phyloP scores from a whole-genome alignment of 2,113 vertebrate species.

The Carassius carassius region DNA sequence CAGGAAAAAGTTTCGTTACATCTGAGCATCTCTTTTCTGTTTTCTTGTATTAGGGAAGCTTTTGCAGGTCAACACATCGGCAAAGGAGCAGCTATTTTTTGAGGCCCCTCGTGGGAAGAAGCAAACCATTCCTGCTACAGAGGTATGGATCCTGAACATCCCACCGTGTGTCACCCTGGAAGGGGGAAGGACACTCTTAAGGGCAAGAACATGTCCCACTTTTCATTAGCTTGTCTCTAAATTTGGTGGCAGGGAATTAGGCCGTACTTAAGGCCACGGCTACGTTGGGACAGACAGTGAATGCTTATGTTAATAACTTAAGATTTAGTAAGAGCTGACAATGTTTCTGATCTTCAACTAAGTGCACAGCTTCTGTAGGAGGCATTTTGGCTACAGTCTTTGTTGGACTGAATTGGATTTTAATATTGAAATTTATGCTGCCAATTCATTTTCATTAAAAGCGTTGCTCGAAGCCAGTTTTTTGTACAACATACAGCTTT shows the following conservation, averaged over 20 bases:
- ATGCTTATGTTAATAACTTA: conserved; percentile 16
- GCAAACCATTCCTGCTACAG: conserved; percentile 85
- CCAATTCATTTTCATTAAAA: neutral
- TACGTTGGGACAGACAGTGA: conserved; percentile 55
- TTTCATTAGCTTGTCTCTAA: conserved; percentile 68
- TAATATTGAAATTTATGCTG: neutral
- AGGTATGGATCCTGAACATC: conserved; percentile 78
- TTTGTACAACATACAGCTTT: neutral
- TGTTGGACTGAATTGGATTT: neutral
- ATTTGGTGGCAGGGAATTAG: conserved; percentile 63
- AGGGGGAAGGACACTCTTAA: conserved; percentile 62
- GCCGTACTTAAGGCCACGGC: conserved; percentile 52
- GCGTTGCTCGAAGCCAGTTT: neutral
- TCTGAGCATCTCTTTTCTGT: neutral
- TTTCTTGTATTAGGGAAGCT: conserved; percentile 84
- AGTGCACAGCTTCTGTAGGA: conserved; percentile 1
- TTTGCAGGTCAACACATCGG: conserved; percentile 94
- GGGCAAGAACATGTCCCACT: conserved; percentile 71
- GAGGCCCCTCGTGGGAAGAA: conserved; percentile 96
- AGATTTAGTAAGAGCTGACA: conserved; percentile 16
- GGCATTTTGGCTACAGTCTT: neutral
- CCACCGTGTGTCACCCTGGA: conserved; percentile 40
- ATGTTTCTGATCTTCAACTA: conserved; percentile 5
- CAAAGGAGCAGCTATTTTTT: conserved; percentile 97
- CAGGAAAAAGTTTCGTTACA: neutral